A percentile compares a stretch with the other conserved stretches of the same genome.
These are phyloP conservation scores for Etia nguti DNA, from an alignment of 2,113 vertebrate species.

Conservation along the genomic window DNA sequence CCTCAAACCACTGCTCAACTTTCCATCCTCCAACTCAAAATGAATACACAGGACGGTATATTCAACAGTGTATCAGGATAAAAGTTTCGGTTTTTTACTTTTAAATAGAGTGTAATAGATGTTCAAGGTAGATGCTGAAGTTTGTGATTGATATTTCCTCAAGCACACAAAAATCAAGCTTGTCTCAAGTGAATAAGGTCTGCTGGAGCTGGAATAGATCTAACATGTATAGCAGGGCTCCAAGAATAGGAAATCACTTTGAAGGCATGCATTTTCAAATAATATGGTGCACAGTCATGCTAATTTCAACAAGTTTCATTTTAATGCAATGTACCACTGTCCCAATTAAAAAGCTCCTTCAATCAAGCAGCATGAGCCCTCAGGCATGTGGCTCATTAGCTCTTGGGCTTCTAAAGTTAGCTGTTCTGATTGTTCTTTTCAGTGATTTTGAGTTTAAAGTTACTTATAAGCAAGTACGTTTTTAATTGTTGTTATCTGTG, in stretches of 20 bases:
- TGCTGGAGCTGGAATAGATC: not conserved
- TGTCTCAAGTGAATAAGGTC: not conserved
- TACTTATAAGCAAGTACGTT: not conserved
- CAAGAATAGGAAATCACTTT: not conserved
- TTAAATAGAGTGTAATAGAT: not conserved
- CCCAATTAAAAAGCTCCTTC: not conserved
- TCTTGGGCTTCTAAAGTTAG: not conserved
- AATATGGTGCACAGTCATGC: not conserved
- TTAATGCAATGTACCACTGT: not conserved
- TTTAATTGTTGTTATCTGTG: not conserved
- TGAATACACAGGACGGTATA: not conserved
- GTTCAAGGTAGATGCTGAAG: not conserved
- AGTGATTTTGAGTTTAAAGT: not conserved
- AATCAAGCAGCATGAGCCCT: not conserved
- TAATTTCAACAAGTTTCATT: not conserved
- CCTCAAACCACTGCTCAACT: not conserved
- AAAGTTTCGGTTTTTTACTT: not conserved
- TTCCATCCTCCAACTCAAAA: not conserved
- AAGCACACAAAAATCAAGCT: not conserved
- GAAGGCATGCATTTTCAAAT: not conserved
- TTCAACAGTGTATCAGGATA: not conserved
- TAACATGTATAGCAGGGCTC: not conserved
- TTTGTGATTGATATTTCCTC: not conserved
- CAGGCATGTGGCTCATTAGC: constrained; percentile 4
- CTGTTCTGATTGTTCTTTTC: not conserved